Base-by-base conservation (phyloP, 2,797 vertebrate species). In the Squalus acanthias region DNA sequence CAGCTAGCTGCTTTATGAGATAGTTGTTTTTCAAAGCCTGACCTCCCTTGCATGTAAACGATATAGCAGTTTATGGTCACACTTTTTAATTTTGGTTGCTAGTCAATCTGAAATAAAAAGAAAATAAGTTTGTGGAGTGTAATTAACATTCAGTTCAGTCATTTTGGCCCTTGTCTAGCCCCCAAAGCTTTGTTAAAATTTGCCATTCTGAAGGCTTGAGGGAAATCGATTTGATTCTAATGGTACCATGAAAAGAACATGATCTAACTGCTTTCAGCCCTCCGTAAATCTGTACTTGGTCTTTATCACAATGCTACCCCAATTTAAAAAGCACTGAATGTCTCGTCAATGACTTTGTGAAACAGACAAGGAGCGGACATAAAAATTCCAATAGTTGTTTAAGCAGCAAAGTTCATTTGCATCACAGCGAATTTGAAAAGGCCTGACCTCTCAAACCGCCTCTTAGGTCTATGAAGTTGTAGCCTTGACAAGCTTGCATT, bases 231-330 rank as follows among this genome's bases (percentile, higher is more conserved):
- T 99, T 99, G 99, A 99, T 99, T 99, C 99, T 99, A 99, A 99
- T 99, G 99, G 98, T 99, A 99, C 99, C 99, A 99, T 99, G 99
- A 99, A 99, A 99, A 99, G 99, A 99, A 99, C 99, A 99, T 99
- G 99, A 99, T 99, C 99, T 99, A 99, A 99, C 99, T 99, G 98
- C 99, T 99, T 99, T 99, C 98, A 99, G 98, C 98, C 98, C 98
- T 98, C 98, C 98, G 98, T 99, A 99, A 99, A 99, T 99, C 99
- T 99, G 99, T 99, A 98, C 98, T 98, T 98, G 98, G 98, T 98
- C 98, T 98, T 98, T 98, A 98, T 98, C 98, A 99, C 99, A 99
- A 99, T 99, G 99, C 98, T 98, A 98, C 98, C 98, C 98, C 98
- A 98, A 99, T 99, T 99, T 99, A 99, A 99, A 99, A 99, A 98